Conservation (phyloP, 1,140 invertebrate genomes). For the Augochlora pura region DNA sequence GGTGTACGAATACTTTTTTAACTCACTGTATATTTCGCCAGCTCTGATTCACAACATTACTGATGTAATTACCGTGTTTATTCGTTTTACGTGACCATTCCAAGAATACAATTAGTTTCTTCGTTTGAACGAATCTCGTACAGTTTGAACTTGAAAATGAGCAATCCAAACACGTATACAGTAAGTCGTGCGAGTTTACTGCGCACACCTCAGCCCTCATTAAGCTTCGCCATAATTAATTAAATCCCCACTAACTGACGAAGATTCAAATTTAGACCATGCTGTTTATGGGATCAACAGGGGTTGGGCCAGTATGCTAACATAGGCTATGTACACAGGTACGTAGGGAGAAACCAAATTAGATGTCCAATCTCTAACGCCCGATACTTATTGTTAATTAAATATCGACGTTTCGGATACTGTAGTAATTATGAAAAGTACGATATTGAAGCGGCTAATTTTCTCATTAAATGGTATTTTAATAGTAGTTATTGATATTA, state of each 20-base stretch:
- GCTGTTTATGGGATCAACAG: background rate
- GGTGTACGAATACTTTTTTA: too few relatives aligned
- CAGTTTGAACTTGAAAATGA: background rate
- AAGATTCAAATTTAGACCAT: background rate
- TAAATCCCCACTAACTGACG: background rate
- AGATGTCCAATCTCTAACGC: background rate
- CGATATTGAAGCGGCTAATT: too few relatives aligned
- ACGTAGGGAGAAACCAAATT: background rate
- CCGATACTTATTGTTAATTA: background rate
- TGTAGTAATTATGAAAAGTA: too few relatives aligned
- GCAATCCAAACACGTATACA: background rate
- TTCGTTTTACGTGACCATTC: background rate
- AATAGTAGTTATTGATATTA: too few relatives aligned
- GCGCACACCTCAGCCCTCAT: background rate
- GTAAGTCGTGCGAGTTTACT: background rate
- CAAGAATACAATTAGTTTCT: background rate
- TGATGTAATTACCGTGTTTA: too few relatives aligned
- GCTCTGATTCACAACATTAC: too few relatives aligned
- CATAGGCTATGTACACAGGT: background rate
- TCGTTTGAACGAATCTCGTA: background rate
- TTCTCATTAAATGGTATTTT: too few relatives aligned
- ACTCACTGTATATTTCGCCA: too few relatives aligned
- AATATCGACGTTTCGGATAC: too few relatives aligned
- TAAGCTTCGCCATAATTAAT: background rate
- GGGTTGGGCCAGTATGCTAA: slow-evolving; percentile 2